These are phyloP conservation scores for Clusia tigrina DNA, from an alignment of 2,888 invertebrate species.

Conservation along the genomic window DNA sequence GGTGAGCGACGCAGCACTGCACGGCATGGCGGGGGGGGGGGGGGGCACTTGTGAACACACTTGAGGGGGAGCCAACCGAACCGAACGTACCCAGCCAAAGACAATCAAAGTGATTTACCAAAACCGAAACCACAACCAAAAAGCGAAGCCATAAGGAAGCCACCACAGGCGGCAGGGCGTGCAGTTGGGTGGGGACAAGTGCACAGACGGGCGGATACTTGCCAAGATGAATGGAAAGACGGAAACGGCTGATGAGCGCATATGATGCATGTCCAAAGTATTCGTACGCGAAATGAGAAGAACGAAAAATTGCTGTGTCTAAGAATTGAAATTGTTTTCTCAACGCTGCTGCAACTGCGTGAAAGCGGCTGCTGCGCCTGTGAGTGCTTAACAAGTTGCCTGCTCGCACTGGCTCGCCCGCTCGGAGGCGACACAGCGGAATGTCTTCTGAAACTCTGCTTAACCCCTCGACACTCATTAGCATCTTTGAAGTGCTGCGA, in stretches of 20 bases:
- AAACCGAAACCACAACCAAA: too few species aligned
- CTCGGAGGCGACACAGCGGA: too few species aligned
- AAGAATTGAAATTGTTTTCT: not conserved
- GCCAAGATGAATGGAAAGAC: not conserved
- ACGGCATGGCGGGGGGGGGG: too few species aligned
- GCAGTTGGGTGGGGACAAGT: not conserved
- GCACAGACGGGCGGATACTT: not conserved
- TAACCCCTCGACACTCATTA: constrained; percentile 11
- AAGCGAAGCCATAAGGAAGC: not conserved
- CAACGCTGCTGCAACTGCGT: not conserved
- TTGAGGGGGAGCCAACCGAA: not conserved
- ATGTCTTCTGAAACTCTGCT: not conserved
- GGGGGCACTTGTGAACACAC: not conserved
- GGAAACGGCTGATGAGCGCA: constrained; percentile 4
- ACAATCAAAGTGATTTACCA: constrained; percentile 9
- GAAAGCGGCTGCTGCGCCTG: not conserved
- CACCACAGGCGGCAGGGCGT: not conserved
- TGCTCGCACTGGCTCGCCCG: too few species aligned
- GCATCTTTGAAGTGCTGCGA: not conserved
- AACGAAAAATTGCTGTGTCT: not conserved
- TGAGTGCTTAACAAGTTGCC: not conserved
- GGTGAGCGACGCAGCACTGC: too few species aligned
- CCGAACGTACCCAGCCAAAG: not conserved
- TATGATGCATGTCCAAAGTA: not conserved
- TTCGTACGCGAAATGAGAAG: too few species aligned